Conservation (phyloP, 2,888 invertebrate species). For the Disparrhopalites patrizii region DNA sequence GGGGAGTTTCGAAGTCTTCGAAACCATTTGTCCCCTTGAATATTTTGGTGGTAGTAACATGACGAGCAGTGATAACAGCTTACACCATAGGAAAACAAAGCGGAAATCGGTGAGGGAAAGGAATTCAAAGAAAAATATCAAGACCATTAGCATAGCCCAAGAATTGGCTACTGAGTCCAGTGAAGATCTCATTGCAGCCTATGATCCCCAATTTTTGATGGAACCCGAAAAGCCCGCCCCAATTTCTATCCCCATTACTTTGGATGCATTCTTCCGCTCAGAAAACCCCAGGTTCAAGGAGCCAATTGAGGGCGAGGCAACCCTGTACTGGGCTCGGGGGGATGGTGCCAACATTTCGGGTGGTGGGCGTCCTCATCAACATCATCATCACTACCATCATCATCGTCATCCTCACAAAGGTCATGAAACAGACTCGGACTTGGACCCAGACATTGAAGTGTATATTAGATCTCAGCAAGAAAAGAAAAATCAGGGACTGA, state of each 20-base stretch:
- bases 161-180: background rate
- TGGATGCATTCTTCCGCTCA: constrained; percentile 22
- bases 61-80: background rate
- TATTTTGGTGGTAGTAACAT: background rate
- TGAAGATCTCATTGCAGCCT: constrained; percentile 3
- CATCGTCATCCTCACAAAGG: background rate
- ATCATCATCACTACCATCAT: too few species aligned
- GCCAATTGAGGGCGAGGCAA: background rate
- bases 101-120: background rate
- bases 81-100: background rate
- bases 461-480: constrained; percentile 20
- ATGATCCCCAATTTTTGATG: background rate
- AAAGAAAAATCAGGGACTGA: constrained; percentile 1
- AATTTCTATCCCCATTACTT: background rate
- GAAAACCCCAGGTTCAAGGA: constrained; percentile 9
- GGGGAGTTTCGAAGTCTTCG: constrained; percentile 13
- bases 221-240: background rate
- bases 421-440: constrained; percentile 18
- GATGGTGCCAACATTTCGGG: constrained; percentile 2
- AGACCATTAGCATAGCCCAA: background rate
- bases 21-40: constrained; percentile 19
- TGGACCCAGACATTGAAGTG: constrained; percentile 20
- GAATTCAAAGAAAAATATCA: constrained; percentile 11
- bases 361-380: too few species aligned
- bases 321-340: constrained; percentile 12